Conservation (phyloP, 2,888 invertebrate species). For the Synanthedon formicaeformis region DNA sequence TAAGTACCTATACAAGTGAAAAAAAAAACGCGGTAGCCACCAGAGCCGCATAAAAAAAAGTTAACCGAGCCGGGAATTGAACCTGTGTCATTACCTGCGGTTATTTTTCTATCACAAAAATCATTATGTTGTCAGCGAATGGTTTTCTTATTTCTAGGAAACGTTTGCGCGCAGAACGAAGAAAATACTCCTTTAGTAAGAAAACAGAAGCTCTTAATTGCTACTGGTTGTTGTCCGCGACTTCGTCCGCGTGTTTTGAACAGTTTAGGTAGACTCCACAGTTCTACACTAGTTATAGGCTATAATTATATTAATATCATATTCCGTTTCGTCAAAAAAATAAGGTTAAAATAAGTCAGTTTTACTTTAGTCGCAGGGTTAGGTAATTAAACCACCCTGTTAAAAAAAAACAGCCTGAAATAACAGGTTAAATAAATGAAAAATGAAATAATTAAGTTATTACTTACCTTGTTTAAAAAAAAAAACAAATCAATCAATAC, state of each 20-base stretch:
- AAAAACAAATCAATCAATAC: too few species aligned
- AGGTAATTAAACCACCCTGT: too few species aligned
- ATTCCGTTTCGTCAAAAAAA: too few species aligned
- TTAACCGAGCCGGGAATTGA: background rate
- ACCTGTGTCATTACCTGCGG: constrained; percentile 3
- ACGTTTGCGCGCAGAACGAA: background rate
- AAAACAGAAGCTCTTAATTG: background rate
- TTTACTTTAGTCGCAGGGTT: too few species aligned
- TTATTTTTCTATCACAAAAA: constrained; percentile 5
- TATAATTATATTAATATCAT: too few species aligned
- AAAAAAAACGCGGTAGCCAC: constrained; percentile 2
- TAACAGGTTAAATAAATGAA: too few species aligned
- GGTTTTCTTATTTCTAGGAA: constrained; percentile 2
- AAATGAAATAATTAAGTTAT: too few species aligned
- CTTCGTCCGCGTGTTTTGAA: background rate
- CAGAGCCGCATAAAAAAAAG: constrained; percentile 1
- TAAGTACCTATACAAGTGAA: background rate
- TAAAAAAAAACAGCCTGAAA: too few species aligned
- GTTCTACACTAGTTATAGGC: too few species aligned
- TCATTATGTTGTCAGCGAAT: constrained; percentile 1
- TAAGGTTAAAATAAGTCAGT: too few species aligned
- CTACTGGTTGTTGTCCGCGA: background rate
- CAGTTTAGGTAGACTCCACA: too few species aligned
- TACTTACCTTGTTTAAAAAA: too few species aligned
- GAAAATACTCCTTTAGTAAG: background rate